phyloP scores from a whole-genome alignment of 2,888 invertebrate species.

The Chrysomela aeneicollis region DNA sequence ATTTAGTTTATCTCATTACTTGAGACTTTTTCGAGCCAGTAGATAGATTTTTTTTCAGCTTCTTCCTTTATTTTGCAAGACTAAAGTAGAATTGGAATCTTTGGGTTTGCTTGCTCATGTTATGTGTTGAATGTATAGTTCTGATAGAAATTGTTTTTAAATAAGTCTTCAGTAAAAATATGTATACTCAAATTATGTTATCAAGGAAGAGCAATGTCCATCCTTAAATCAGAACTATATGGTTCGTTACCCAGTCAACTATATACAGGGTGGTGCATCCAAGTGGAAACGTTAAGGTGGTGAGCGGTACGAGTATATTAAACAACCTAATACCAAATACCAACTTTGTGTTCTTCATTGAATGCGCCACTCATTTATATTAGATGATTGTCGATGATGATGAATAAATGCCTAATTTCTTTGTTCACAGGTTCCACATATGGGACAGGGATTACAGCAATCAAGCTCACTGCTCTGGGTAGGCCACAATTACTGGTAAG shows the following conservation, averaged over 20 bases:
- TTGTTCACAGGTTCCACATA: constrained; percentile 82
- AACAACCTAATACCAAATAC: neutral
- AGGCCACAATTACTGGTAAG: constrained; percentile 94
- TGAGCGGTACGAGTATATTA: neutral
- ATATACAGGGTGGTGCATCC: neutral
- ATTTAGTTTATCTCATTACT: constrained; percentile 26
- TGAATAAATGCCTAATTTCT: constrained; percentile 28
- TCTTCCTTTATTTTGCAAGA: constrained; percentile 3
- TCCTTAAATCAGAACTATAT: neutral
- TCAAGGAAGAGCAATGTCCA: too few species aligned
- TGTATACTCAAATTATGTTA: too few species aligned
- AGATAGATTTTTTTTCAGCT: constrained; percentile 9
- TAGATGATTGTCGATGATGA: neutral
- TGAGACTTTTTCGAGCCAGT: constrained; percentile 23
- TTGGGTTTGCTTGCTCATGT: neutral
- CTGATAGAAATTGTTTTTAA: neutral
- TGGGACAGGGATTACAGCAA: constrained; percentile 95
- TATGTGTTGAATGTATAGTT: neutral
- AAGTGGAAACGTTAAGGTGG: neutral
- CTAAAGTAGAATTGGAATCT: neutral
- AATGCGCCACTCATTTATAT: neutral
- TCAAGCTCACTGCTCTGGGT: constrained; percentile 96
- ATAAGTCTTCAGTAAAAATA: too few species aligned
- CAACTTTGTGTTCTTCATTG: neutral
- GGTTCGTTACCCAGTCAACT: neutral